Percentiles rank a stretch among this genome's conserved stretches.
Evolutionary conservation across 2,113 vertebrate species (phyloP).

Genomic region (Tachysurus vachellii): DNA sequence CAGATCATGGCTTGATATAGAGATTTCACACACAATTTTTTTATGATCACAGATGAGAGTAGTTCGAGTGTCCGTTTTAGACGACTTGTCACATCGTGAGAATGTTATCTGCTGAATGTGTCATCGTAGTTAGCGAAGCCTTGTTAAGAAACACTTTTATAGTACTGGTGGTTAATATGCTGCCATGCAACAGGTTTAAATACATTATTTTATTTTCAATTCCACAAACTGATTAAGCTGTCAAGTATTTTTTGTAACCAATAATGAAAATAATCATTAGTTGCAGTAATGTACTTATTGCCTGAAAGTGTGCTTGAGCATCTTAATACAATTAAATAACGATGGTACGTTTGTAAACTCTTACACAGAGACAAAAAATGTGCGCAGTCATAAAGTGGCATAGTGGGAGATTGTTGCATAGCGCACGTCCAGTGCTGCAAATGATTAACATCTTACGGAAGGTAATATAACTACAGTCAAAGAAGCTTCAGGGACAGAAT

Average conservation of each 20-base stretch:
- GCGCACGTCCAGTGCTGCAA: too few relatives aligned
- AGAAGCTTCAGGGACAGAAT: too few relatives aligned
- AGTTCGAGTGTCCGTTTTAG: neutral
- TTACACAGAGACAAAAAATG: too few relatives aligned
- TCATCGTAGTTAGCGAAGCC: neutral
- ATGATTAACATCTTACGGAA: too few relatives aligned
- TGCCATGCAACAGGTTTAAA: neutral
- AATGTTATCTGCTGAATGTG: neutral
- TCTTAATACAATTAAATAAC: too few relatives aligned
- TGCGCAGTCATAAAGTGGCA: too few relatives aligned
- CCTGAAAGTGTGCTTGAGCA: too few relatives aligned
- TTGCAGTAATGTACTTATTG: too few relatives aligned
- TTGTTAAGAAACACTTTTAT: neutral
- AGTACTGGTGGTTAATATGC: neutral
- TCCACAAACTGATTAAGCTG: neutral
- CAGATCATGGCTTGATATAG: neutral
- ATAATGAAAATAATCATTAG: neutral
- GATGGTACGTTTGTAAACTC: too few relatives aligned
- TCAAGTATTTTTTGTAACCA: neutral
- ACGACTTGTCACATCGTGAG: neutral
- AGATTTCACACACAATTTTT: neutral
- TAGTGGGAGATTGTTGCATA: too few relatives aligned
- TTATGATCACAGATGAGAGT: neutral
- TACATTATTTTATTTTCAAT: neutral
- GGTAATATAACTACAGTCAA: too few relatives aligned